Percentiles rank a stretch among this genome's conserved stretches.
Conservation (phyloP, 1,140 invertebrate genomes). For the Drosophila neocordata region DNA sequence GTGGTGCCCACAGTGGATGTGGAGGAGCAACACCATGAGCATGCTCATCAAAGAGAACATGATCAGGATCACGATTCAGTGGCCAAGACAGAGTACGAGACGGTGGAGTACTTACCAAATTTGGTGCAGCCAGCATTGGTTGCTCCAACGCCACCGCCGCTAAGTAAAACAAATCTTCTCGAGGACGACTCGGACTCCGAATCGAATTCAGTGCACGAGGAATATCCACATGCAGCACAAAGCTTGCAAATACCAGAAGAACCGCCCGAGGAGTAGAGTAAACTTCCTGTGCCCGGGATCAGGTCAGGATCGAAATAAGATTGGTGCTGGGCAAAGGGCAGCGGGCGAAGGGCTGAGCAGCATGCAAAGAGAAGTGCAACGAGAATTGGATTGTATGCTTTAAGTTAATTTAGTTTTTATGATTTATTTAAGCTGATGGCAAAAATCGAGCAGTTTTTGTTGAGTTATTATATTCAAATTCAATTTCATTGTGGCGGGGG, state of each 20-base stretch:
- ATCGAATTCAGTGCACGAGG: constrained; percentile 78
- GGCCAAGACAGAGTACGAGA: constrained; percentile 75
- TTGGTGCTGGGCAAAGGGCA: constrained; percentile 20
- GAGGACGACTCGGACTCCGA: constrained; percentile 74
- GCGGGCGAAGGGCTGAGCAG: constrained; percentile 38
- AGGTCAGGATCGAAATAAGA: constrained; percentile 13
- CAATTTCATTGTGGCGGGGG: constrained; percentile 17
- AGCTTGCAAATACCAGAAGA: constrained; percentile 77
- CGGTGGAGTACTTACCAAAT: constrained; percentile 76
- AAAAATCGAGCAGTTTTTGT: constrained; percentile 48
- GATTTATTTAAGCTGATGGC: constrained; percentile 64
- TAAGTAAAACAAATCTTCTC: constrained; percentile 64
- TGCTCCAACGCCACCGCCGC: constrained; percentile 35
- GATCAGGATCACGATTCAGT: constrained; percentile 62
- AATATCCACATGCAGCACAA: constrained; percentile 75
- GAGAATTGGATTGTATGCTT: constrained; percentile 64
- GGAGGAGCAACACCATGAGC: constrained; percentile 13
- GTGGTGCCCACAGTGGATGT: constrained; percentile 10
- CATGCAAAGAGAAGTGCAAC: constrained; percentile 45
- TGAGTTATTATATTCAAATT: constrained; percentile 49
- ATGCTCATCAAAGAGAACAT: constrained; percentile 18
- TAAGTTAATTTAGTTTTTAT: constrained; percentile 77
- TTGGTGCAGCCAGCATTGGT: constrained; percentile 45
- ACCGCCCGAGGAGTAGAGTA: constrained; percentile 72
- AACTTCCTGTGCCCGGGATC: neutral